Evolutionary conservation across 1,140 invertebrate species (phyloP), one percentile per base, ranked within the genome.

Genomic region (Steinernema feltiae): DNA sequence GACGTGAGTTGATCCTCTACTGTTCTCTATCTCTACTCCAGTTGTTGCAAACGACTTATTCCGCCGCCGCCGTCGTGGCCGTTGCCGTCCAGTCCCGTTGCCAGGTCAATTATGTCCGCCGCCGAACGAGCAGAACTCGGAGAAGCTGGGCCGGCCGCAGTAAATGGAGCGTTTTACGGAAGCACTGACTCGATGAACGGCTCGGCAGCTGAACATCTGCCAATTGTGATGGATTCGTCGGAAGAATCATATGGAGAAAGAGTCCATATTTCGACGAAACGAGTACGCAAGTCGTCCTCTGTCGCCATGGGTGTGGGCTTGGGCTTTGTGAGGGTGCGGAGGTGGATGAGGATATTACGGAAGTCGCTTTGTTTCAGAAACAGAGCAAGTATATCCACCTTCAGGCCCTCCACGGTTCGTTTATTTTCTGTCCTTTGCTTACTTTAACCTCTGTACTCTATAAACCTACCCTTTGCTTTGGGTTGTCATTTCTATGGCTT

Each of bases 201-300:
- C 41, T 46, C 41, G 7, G n/a, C 41, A n/a, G 41, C 41, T n/a
- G 41, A 63, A 27, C 53, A 63, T 63, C 7, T 63, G 2, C 53
- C 53, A 12, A 63, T 63, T n/a, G 53, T 63, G 12, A 63, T 63
- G 53, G 53, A 27, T 21, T 63, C 53, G 53, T 3, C 15, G 15
- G 53, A 63, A 7, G 53, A 63, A 3, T 41, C 35, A 18, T 63
- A 63, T 27, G 15, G 3, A 27, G 53, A 63, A 3, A 27, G 53
- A 21, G 7, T 63, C 3, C 53, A 63, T 27, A 21, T 63, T 17
- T 63, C 53, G 12, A 63, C 53, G 15, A 63, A 63, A 63, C 12
- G 53, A 63, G 53, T 63, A 63, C 53, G 53, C 53, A 63, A 63
- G 53, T 63, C 53, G 53, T 63, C 53, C 53, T 63, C 53, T 63